Evolutionary conservation across 2,113 vertebrate genomes (phyloP), one percentile per base, ranked within the genome.

Genomic region (Sisor rabdophorus): DNA sequence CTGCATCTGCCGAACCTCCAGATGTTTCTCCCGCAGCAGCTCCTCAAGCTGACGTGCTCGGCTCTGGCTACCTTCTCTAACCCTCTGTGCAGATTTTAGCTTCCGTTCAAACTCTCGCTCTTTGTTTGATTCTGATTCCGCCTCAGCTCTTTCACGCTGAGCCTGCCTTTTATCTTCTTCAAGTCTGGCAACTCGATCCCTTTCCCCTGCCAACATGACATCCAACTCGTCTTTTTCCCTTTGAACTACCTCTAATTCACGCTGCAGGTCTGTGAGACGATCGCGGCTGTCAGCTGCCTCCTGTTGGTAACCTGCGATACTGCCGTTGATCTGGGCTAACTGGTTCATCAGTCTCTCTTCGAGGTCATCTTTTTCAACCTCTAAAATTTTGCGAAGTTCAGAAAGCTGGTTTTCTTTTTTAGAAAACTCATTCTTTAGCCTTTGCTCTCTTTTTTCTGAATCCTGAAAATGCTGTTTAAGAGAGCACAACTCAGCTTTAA

Each of bases 301-400:
- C 81, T 99, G 96, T 85, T 97, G 96, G 79, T 98, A 98, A 87
- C 95, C 93, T 2, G 95, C 97, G 36, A 99, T 98, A 82, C 93
- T 98, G 15, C 97, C 96, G 48, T 99, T 99, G 69, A 99, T 93
- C 87, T 98, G 95, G 59, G 97, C 96, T 85, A 99, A 79, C 77
- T 99, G 97, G 87, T 99, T 96, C 97, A 99, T 99, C 44, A 99
- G 90, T 71, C 93, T 89, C 80, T 99, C 97, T 87, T 99, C 97
- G 61, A 99, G 88, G 76, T 99, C 95, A 77, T 98, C 97, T 68
- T 97, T 99, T 81, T 99, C 97, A 0, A 86, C 81, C 78, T 95
- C 95, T 4, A 95, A 87, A 0, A 91, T 86, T 53, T 79, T 89
- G 53, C 90, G 89, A 68, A 93, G 87, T 80, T 89, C 92, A 20